A percentile compares a stretch with the other conserved stretches of the same genome.
Evolutionary conservation across 1,140 invertebrate genomes (phyloP).

Genomic region (Drosophila suzukii): DNA sequence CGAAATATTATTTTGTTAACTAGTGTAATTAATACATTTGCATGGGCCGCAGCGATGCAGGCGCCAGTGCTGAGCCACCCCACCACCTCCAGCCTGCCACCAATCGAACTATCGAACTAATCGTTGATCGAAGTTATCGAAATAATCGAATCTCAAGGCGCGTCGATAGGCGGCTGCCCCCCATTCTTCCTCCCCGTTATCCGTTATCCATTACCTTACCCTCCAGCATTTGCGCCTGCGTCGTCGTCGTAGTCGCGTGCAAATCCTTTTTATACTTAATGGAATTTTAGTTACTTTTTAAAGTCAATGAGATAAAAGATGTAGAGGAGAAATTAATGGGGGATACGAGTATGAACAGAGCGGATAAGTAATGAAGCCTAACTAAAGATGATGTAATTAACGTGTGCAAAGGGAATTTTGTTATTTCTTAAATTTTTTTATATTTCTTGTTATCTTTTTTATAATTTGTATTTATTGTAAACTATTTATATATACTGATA

Average conservation of each 20-base stretch:
- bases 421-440: constrained; percentile 51
- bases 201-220: too few relatives aligned
- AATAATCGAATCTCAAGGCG: constrained; percentile 37
- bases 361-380: constrained; percentile 9
- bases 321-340: constrained; percentile 19
- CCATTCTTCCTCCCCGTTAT: neutral
- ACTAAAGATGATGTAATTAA: constrained; percentile 38
- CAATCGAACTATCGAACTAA: constrained; percentile 19
- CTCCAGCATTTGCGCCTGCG: constrained; percentile 51
- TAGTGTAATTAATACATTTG: constrained; percentile 24
- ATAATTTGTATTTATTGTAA: constrained; percentile 73
- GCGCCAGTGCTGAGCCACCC: constrained; percentile 24
- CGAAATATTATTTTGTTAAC: too few relatives aligned
- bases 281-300: constrained; percentile 70
- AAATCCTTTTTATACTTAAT: constrained; percentile 68
- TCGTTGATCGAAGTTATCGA: constrained; percentile 20
- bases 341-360: constrained; percentile 7
- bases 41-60: constrained; percentile 49
- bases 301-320: constrained; percentile 32
- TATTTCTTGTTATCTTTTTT: constrained; percentile 57
- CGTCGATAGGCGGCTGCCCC: constrained; percentile 2
- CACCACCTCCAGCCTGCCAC: neutral
- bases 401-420: constrained; percentile 46
- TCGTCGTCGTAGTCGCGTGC: constrained; percentile 27
- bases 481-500: constrained; percentile 48